phyloP scores from a whole-genome alignment of 1,140 invertebrate genomes.

The Drosophila guanche region DNA sequence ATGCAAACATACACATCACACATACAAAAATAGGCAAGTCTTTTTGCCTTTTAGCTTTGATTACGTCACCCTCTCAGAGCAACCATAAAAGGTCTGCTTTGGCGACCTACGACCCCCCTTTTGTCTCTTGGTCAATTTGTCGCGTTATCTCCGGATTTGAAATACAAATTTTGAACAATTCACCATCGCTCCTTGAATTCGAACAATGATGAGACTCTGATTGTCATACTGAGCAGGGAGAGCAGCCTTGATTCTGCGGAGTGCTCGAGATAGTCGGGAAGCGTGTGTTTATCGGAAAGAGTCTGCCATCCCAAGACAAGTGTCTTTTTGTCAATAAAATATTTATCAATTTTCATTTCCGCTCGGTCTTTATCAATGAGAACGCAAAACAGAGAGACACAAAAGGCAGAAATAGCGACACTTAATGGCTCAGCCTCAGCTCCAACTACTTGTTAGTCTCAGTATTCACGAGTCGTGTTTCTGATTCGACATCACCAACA shows the following conservation, averaged over 20 bases:
- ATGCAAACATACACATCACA: too few relatives aligned
- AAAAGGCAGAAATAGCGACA: conserved; percentile 37
- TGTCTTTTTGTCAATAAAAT: conserved; percentile 56
- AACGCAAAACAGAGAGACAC: conserved; percentile 31
- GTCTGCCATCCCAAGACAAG: conserved; percentile 1
- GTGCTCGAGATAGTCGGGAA: neutral
- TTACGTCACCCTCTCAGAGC: conserved; percentile 10
- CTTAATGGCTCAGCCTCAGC: neutral
- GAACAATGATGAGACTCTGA: too few relatives aligned
- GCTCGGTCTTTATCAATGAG: conserved; percentile 15
- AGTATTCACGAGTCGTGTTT: neutral
- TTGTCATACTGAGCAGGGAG: too few relatives aligned
- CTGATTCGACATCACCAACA: too few relatives aligned
- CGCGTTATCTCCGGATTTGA: too few relatives aligned
- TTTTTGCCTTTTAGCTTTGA: neutral
- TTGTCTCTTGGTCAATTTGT: neutral
- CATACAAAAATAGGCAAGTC: neutral
- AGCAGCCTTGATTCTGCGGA: too few relatives aligned
- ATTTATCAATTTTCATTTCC: conserved; percentile 72
- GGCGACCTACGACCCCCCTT: conserved; percentile 3
- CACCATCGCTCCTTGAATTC: too few relatives aligned
- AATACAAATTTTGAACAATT: too few relatives aligned
- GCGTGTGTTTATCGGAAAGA: conserved; percentile 2
- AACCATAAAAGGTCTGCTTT: neutral
- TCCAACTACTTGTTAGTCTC: conserved; percentile 26